phyloP scores from a whole-genome alignment of 2,888 invertebrate species.

The Gibbula magus region DNA sequence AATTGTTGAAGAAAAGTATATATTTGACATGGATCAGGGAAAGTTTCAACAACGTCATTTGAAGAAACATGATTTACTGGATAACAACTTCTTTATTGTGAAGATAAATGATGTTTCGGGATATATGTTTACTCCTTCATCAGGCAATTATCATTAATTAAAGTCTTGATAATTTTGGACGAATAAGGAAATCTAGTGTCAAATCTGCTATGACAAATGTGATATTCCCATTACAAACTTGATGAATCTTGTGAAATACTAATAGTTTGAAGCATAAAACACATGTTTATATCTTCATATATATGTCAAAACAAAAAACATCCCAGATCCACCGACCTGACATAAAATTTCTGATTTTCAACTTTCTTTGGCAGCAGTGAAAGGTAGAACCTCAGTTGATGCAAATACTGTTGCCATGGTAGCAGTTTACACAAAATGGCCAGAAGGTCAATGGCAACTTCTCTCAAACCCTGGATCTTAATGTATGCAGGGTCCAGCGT shows the following conservation, averaged over 20 bases:
- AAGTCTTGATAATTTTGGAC: too few species aligned
- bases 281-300: background rate
- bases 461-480: constrained; percentile 82
- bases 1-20: too few species aligned
- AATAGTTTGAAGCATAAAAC: background rate
- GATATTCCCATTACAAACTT: background rate
- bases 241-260: background rate
- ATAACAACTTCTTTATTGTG: too few species aligned
- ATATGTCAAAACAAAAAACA: background rate
- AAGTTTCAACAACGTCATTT: too few species aligned
- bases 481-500: constrained; percentile 86
- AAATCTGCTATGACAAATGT: too few species aligned
- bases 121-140: too few species aligned
- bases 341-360: constrained; percentile 89
- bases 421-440: constrained; percentile 85
- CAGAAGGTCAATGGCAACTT: constrained; percentile 88
- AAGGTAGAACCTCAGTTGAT: constrained; percentile 87
- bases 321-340: constrained; percentile 74
- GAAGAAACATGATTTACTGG: too few species aligned
- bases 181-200: too few species aligned
- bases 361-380: constrained; percentile 82
- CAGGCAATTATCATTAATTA: too few species aligned
- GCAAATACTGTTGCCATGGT: constrained; percentile 93
- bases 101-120: too few species aligned
- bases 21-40: too few species aligned